phyloP scores from a whole-genome alignment of 2,888 invertebrate species.

The Brachylomia viminalis region DNA sequence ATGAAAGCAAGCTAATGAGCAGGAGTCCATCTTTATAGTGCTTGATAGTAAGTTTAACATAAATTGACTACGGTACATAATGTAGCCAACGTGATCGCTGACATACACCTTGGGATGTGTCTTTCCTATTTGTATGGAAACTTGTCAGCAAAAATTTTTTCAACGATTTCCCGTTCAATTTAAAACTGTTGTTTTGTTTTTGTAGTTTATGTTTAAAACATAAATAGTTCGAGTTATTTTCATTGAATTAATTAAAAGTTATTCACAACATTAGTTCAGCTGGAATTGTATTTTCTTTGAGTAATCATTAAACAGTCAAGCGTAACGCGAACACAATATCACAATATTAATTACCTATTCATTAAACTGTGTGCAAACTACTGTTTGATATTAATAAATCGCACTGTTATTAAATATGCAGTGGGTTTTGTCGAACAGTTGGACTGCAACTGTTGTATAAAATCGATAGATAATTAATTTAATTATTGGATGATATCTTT shows the following conservation, averaged over 20 bases:
- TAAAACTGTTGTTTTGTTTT: conserved; percentile 22
- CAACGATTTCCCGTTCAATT: not conserved
- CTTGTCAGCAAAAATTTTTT: not conserved
- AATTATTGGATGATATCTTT: conserved; percentile 1
- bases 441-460: conserved; percentile 11
- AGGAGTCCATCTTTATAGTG: not conserved
- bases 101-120: too few species aligned
- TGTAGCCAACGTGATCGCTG: not conserved
- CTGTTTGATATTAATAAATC: conserved; percentile 60
- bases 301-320: conserved; percentile 49
- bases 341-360: conserved; percentile 61
- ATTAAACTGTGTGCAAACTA: conserved; percentile 55
- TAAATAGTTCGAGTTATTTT: conserved; percentile 35
- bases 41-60: not conserved
- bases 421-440: conserved; percentile 10
- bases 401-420: conserved; percentile 31
- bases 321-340: conserved; percentile 48
- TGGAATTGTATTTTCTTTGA: conserved; percentile 47
- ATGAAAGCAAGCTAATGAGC: conserved; percentile 11
- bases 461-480: conserved; percentile 22
- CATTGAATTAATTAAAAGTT: conserved; percentile 40
- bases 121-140: not conserved
- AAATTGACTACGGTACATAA: not conserved
- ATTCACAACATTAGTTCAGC: conserved; percentile 30
- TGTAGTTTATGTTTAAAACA: conserved; percentile 18